Percentiles rank a stretch among this genome's conserved stretches.
Evolutionary conservation across 2,797 vertebrate species (phyloP).

Genomic region (Amphiprion clarkii): DNA sequence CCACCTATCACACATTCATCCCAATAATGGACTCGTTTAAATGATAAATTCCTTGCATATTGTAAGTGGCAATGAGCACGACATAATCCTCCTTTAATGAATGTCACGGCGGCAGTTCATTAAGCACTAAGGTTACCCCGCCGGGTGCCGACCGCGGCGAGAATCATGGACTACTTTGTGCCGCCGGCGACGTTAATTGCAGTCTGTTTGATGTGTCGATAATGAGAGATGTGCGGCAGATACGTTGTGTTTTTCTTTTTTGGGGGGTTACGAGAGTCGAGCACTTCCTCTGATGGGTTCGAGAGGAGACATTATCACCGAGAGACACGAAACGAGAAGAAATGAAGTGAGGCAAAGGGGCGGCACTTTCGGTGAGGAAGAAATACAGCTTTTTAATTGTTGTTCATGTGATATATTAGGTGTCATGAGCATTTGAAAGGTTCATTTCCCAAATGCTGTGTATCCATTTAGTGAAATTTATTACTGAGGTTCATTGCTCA

Average conservation of each 20-base stretch:
- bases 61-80: slow-evolving; percentile 74
- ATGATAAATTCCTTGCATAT: slow-evolving; percentile 76
- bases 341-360: slow-evolving; percentile 13
- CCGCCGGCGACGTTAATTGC: slow-evolving; percentile 63
- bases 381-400: slow-evolving; percentile 35
- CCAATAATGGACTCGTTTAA: slow-evolving; percentile 74
- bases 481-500: slow-evolving; percentile 32
- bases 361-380: neutral
- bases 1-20: slow-evolving; percentile 55
- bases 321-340: slow-evolving; percentile 10
- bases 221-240: slow-evolving; percentile 48
- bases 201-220: slow-evolving; percentile 63
- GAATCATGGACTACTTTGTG: slow-evolving; percentile 62
- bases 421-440: slow-evolving; percentile 32
- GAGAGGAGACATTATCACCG: slow-evolving; percentile 13
- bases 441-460: slow-evolving; percentile 50
- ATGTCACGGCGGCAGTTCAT: slow-evolving; percentile 80
- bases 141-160: slow-evolving; percentile 30
- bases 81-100: slow-evolving; percentile 82
- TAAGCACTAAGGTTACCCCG: slow-evolving; percentile 75
- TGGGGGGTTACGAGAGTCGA: neutral
- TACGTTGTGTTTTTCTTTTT: slow-evolving; percentile 4
- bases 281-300: neutral
- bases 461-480: slow-evolving; percentile 18
- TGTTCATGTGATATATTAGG: slow-evolving; percentile 52